Conservation (phyloP, 2,113 vertebrate genomes). For the Sclerurus mexicanus region DNA sequence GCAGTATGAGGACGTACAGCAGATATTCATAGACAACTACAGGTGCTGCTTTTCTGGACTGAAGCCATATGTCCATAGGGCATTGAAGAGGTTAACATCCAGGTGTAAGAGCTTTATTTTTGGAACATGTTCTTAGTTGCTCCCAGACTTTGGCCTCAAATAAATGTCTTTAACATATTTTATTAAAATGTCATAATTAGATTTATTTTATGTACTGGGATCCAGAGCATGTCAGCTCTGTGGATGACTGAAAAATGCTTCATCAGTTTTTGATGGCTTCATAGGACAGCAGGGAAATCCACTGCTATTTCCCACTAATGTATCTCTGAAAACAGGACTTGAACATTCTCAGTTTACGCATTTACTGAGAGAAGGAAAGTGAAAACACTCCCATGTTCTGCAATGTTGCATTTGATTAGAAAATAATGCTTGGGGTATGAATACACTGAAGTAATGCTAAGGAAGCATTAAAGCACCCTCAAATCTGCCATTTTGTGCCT, state of each 20-base stretch:
- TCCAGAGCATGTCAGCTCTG: conserved; percentile 16
- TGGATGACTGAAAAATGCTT: conserved; percentile 28
- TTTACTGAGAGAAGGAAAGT: not conserved
- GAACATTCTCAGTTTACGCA: not conserved
- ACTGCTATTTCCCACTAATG: not conserved
- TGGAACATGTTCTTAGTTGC: conserved; percentile 36
- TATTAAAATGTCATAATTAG: conserved; percentile 58
- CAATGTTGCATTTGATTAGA: conserved; percentile 48
- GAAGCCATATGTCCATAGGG: conserved; percentile 66
- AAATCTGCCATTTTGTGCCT: conserved; percentile 28
- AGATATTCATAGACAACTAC: conserved; percentile 55
- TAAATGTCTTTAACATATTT: conserved; percentile 31
- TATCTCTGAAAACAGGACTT: not conserved
- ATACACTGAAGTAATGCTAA: conserved; percentile 27
- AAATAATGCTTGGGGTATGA: conserved; percentile 49
- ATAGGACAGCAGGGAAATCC: not conserved
- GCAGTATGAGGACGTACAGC: conserved; percentile 31
- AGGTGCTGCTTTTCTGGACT: conserved; percentile 72
- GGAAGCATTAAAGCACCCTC: conserved; percentile 27
- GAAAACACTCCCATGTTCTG: not conserved
- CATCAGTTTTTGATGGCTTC: conserved; percentile 12
- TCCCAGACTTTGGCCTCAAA: conserved; percentile 50
- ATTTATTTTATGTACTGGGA: conserved; percentile 55
- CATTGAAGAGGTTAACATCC: conserved; percentile 69
- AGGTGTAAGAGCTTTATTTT: conserved; percentile 61